A percentile compares a stretch with the other conserved stretches of the same genome.
These are phyloP conservation scores for Pteruthius melanotis DNA, from an alignment of 2,113 vertebrate genomes.

Conservation along the genomic window DNA sequence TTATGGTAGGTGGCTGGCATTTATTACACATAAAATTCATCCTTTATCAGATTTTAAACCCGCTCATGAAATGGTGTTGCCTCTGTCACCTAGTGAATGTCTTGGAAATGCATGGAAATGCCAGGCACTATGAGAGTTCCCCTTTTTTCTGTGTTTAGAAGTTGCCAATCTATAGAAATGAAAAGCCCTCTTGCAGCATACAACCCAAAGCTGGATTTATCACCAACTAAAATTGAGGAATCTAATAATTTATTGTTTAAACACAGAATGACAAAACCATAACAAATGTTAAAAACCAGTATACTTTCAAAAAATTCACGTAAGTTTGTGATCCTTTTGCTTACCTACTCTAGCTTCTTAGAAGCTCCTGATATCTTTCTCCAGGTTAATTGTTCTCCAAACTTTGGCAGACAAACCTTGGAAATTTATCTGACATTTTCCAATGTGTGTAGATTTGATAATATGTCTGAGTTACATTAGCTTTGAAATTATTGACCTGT, in stretches of 20 bases:
- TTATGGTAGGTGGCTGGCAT: background rate
- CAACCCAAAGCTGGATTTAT: background rate
- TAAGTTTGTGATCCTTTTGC: background rate
- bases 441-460: background rate
- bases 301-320: background rate
- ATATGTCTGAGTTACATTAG: background rate
- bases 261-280: background rate
- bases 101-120: background rate
- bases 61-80: accelerated
- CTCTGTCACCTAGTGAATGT: background rate
- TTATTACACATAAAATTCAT: accelerated
- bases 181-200: background rate
- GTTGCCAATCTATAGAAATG: background rate
- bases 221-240: background rate
- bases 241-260: background rate
- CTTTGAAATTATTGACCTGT: background rate
- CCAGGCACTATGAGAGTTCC: too few species aligned
- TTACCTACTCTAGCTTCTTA: background rate
- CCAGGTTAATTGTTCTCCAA: background rate
- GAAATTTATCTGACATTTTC: background rate
- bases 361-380: background rate
- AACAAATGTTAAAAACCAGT: background rate
- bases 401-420: background rate
- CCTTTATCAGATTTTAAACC: background rate
- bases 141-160: background rate